Evolutionary conservation across 2,888 invertebrate species (phyloP), one percentile per base, ranked within the genome.

Genomic region (Eucera pruinosa): DNA sequence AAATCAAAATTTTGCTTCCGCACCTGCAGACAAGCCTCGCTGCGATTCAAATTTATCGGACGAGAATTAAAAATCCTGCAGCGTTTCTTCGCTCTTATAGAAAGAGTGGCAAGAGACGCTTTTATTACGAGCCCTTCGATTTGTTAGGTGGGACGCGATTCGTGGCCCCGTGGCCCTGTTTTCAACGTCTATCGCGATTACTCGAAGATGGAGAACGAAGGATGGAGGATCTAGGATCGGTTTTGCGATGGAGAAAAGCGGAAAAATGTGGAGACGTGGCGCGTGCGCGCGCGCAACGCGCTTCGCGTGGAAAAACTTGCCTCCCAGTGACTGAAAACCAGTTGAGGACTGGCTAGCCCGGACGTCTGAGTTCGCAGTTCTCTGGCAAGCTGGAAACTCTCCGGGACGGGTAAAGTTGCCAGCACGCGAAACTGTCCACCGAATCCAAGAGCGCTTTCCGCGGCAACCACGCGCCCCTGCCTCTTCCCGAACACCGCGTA

Each of bases 321-420:
- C 96, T 99, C 98, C 97, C 99, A 99, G 93, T 99, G 99, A 90
- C 98, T 98, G 94, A 99, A 99, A 87, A 97, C 95, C 84, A 99
- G 94, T 92, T 98, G 98, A 0, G 99, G 99, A 91, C 96, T 97
- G 9, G 99, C 99, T 82, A 98, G 94, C 11, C 99, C 99, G 72
- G 98, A 98, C 25, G 99, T 99, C 92, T 97, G 96, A 86, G 97
- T 98, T 72, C 99, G 95, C 85, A 99, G 95, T 93, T 99, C 98
- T 77, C 97, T 95, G 3, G 98, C 97, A 93, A 99, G 97, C 86
- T 96, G 96, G 93, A 98, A 98, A 92, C 99, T 99, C 93, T 99
- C 99, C 5, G 98, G 96, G 30, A 99, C 98, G 0, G 99, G 99
- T 89, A 99, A 94, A 80, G 96, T 94, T 1, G 99, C 98, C 73